Conservation (phyloP, 1,140 invertebrate genomes). For the Pseudomyrmex flavicornis region DNA sequence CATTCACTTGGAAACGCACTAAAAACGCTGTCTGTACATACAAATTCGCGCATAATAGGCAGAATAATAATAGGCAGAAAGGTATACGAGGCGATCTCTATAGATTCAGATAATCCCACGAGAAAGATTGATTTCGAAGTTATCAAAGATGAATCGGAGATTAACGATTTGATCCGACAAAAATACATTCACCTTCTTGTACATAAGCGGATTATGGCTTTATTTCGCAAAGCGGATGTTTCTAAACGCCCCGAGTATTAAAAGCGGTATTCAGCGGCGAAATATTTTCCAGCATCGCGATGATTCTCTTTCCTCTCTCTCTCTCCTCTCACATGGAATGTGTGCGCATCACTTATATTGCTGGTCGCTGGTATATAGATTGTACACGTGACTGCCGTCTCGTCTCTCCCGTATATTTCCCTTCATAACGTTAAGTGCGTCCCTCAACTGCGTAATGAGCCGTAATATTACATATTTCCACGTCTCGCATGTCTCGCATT, state of each 20-base stretch:
- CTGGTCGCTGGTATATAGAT: conserved; percentile 26
- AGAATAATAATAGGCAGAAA: too few species aligned
- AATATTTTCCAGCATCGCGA: conserved; percentile 51
- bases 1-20: too few species aligned
- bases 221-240: conserved; percentile 23
- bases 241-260: conserved; percentile 44
- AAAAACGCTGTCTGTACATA: too few species aligned
- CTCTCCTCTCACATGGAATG: not conserved
- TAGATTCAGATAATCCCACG: not conserved
- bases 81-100: too few species aligned
- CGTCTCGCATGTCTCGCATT: conserved; percentile 31
- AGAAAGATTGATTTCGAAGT: not conserved
- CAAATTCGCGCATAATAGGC: too few species aligned
- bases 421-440: conserved; percentile 63
- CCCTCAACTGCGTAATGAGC: conserved; percentile 68
- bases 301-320: not conserved
- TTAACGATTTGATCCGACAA: not conserved
- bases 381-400: conserved; percentile 45
- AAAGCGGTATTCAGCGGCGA: conserved; percentile 32
- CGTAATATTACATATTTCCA: conserved; percentile 66
- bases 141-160: conserved; percentile 20
- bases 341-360: conserved; percentile 31
- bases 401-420: conserved; percentile 61
- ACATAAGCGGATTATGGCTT: conserved; percentile 6
- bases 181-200: not conserved